phyloP scores from a whole-genome alignment of 1,140 invertebrate species.

The Aphaenogaster floridana region DNA sequence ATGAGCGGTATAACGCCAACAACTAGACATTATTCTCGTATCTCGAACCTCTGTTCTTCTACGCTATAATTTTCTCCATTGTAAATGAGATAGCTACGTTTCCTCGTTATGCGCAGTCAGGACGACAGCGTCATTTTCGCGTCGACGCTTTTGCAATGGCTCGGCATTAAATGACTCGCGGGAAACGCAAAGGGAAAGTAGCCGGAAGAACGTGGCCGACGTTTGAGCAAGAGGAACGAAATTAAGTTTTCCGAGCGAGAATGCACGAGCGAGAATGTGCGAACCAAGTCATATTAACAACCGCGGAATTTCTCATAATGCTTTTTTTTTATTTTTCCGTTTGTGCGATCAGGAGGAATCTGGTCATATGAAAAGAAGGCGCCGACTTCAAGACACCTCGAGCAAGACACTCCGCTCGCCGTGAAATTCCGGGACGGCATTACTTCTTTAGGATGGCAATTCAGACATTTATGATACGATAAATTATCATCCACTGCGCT shows the following conservation, averaged over 20 bases:
- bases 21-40: neutral
- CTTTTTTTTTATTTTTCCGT: slow-evolving; percentile 40
- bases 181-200: slow-evolving; percentile 13
- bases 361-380: slow-evolving; percentile 29
- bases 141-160: slow-evolving; percentile 21
- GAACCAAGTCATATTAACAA: slow-evolving; percentile 22
- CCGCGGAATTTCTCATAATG: slow-evolving; percentile 52
- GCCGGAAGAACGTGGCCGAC: slow-evolving; percentile 6
- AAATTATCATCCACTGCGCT: slow-evolving; percentile 44
- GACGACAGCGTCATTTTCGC: slow-evolving; percentile 16
- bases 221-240: neutral
- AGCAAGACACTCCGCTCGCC: neutral
- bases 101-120: slow-evolving; percentile 1
- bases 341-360: slow-evolving; percentile 15
- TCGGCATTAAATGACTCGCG: slow-evolving; percentile 19
- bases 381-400: neutral
- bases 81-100: neutral
- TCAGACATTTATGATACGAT: slow-evolving; percentile 36
- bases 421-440: slow-evolving; percentile 12
- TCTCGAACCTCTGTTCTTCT: neutral
- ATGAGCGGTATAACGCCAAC: neutral
- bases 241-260: slow-evolving; percentile 18
- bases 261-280: neutral
- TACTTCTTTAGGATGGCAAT: slow-evolving; percentile 29
- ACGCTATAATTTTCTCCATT: slow-evolving; percentile 23